Evolutionary conservation across 2,888 invertebrate genomes (phyloP), one percentile per base, ranked within the genome.

Genomic region (Sceliomorpha sp.): DNA sequence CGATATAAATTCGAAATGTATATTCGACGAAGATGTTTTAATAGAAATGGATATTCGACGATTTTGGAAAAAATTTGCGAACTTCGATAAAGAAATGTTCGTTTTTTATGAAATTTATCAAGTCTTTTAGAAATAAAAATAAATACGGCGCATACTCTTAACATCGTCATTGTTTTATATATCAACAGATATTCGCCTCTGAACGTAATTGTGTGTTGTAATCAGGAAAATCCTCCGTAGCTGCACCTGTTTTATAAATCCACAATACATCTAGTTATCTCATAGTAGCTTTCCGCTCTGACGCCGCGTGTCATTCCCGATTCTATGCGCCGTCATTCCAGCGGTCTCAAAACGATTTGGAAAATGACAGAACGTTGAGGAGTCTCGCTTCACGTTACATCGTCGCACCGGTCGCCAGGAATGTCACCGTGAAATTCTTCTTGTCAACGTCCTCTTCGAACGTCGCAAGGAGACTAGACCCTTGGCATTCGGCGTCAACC

Each of bases 221-320:
- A n/a, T n/a, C n/a, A n/a, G n/a, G n/a, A n/a, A n/a, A n/a, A n/a
- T n/a, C n/a, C n/a, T n/a, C n/a, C n/a, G n/a, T n/a, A n/a, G n/a
- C 20, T 24, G 53, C 63, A 58, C 32, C 47, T 51, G 58, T 44
- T 31, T 24, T 27, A 17, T 24, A 6, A 34, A 58, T 32, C 50
- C 29, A 37, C 45, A 37, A 51, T 53, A 50, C 56, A 50, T 53
- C 48, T 64, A 58, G 58, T 68, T 72, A 62, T 59, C 59, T 32
- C 42, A 55, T 50, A 44, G 62, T 56, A 45, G 55, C 72, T 70
- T 76, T 72, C 55, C 59, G 71, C 63, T 68, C 55, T 68, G 44
- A 60, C 67, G 42, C 51, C 60, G 71, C 62, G 53, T 78, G 78
- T 79, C 77, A 82, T 82, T 75, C 70, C 74, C 67, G 75, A 82